Percentiles rank a stretch among this genome's conserved stretches.
phyloP scores from a whole-genome alignment of 2,888 invertebrate genomes.

The Schrankia costaestrigalis region DNA sequence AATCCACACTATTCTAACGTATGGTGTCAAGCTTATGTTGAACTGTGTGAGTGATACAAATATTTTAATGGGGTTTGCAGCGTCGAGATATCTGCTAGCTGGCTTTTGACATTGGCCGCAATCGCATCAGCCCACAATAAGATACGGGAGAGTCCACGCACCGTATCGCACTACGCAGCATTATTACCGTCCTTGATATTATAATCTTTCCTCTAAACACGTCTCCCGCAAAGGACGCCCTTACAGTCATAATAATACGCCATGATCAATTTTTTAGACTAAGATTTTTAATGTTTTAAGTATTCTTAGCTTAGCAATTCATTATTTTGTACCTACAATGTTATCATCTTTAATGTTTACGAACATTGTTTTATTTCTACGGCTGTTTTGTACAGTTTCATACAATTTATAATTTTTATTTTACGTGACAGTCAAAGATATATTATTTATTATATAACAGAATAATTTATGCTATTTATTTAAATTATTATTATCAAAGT shows the following conservation, averaged over 20 bases:
- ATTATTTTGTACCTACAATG: slow-evolving; percentile 71
- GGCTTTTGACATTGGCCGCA: slow-evolving; percentile 80
- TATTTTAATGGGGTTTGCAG: slow-evolving; percentile 79
- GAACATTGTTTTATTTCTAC: slow-evolving; percentile 50
- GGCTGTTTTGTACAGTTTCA: slow-evolving; percentile 70
- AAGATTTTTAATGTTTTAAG: slow-evolving; percentile 68
- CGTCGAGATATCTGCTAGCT: slow-evolving; percentile 80
- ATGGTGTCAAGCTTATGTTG: slow-evolving; percentile 53
- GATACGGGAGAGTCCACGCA: slow-evolving; percentile 71
- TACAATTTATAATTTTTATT: slow-evolving; percentile 68
- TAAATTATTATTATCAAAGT: slow-evolving; percentile 56
- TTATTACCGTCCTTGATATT: slow-evolving; percentile 70
- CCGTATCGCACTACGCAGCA: slow-evolving; percentile 71
- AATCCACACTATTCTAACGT: slow-evolving; percentile 55
- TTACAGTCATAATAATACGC: slow-evolving; percentile 71
- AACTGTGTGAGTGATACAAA: slow-evolving; percentile 65
- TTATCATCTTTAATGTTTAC: slow-evolving; percentile 57
- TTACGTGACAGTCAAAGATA: slow-evolving; percentile 60
- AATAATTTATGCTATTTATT: slow-evolving; percentile 60
- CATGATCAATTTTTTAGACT: slow-evolving; percentile 70
- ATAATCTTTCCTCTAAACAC: slow-evolving; percentile 40
- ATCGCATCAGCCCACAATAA: slow-evolving; percentile 67
- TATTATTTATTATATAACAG: slow-evolving; percentile 62
- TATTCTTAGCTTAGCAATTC: slow-evolving; percentile 63
- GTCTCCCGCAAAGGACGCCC: slow-evolving; percentile 49